phyloP scores from a whole-genome alignment of 2,113 vertebrate genomes.

The Cryptotis parvus region DNA sequence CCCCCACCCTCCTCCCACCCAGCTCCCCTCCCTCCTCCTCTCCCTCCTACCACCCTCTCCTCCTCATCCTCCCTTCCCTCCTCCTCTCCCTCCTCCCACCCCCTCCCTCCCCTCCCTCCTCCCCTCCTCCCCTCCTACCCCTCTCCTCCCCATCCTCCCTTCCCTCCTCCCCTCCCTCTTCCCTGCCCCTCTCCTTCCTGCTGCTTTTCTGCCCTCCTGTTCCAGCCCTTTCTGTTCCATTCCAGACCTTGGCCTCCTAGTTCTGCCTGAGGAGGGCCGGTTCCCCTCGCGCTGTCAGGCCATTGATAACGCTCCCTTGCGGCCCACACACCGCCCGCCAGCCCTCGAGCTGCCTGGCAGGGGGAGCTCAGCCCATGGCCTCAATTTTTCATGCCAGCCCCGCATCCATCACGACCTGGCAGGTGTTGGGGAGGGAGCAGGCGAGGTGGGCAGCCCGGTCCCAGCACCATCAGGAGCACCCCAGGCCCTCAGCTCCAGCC shows the following conservation, averaged over 20 bases:
- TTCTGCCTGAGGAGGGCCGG: background rate
- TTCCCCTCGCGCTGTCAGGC: background rate
- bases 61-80: too few species aligned
- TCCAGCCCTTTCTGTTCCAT: background rate
- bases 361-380: conserved; percentile 26
- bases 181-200: too few species aligned
- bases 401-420: conserved; percentile 64
- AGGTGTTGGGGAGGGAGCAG: conserved; percentile 54
- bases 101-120: too few species aligned
- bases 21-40: too few species aligned
- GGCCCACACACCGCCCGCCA: fast-evolving
- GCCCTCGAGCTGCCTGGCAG: background rate
- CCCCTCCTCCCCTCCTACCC: too few species aligned
- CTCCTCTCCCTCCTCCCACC: too few species aligned
- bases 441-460: background rate
- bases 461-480: background rate
- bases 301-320: conserved; percentile 29
- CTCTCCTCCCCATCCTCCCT: too few species aligned
- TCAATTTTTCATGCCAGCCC: conserved; percentile 59
- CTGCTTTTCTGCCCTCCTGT: background rate
- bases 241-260: conserved; percentile 20
- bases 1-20: too few species aligned
- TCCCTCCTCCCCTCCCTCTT: too few species aligned
- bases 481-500: too few species aligned
- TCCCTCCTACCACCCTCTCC: too few species aligned